Evolutionary conservation across 2,888 invertebrate genomes (phyloP).

Genomic region (Thera britannica): DNA sequence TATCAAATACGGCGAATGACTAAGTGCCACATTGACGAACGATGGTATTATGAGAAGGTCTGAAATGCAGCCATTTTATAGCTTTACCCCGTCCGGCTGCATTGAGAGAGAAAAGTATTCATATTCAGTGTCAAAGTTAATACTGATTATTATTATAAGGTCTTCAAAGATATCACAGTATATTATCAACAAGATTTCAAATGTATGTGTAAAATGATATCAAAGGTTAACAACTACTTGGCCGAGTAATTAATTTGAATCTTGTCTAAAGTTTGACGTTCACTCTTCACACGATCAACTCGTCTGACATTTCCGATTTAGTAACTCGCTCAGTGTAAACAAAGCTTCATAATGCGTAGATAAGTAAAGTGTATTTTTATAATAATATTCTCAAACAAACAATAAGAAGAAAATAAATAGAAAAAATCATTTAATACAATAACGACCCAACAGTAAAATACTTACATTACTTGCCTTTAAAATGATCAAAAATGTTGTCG

Average conservation of each 20-base stretch:
- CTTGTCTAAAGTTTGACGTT: background rate
- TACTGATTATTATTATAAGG: conserved; percentile 20
- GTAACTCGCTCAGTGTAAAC: conserved; percentile 10
- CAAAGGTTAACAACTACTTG: background rate
- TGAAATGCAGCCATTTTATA: conserved; percentile 52
- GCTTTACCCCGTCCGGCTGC: conserved; percentile 41
- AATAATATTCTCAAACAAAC: background rate
- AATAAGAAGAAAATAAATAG: background rate
- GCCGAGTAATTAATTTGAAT: background rate
- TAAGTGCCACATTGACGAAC: conserved; percentile 68
- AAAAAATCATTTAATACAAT: conserved; percentile 13
- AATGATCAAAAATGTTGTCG: conserved; percentile 34
- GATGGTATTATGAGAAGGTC: conserved; percentile 40
- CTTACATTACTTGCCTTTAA: conserved; percentile 17
- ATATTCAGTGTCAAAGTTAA: conserved; percentile 16
- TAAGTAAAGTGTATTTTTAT: conserved; percentile 3
- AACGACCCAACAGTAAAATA: conserved; percentile 5
- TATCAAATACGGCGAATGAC: conserved; percentile 73
- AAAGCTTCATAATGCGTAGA: background rate
- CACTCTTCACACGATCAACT: background rate
- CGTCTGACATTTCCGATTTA: background rate
- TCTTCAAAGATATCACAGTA: background rate
- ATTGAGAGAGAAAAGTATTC: conserved; percentile 34
- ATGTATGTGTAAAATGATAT: background rate
- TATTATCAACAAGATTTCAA: conserved; percentile 1